phyloP scores from a whole-genome alignment of 1,140 invertebrate species.

The Bilobella aurantiaca region DNA sequence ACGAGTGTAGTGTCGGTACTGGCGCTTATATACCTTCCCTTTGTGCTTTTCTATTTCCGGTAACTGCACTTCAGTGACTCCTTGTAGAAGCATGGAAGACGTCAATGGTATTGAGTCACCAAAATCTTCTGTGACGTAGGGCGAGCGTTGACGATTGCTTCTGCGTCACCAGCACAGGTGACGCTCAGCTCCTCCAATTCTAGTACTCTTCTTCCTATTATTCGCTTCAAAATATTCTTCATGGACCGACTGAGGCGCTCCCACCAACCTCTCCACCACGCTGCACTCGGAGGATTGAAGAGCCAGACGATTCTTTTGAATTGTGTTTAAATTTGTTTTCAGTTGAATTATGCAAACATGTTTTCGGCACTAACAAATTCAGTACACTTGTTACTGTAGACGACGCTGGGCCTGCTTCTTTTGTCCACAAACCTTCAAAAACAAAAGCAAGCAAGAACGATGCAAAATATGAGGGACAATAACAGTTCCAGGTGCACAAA shows the following conservation, averaged over 20 bases:
- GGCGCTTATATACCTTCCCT: no score
- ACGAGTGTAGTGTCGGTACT: no score
- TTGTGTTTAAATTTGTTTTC: background rate
- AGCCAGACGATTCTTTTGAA: slow-evolving; percentile 1
- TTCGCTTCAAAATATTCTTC: slow-evolving; percentile 31
- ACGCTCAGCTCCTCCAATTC: slow-evolving; percentile 36
- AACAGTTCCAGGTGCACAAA: slow-evolving; percentile 40
- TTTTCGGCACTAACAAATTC: slow-evolving; percentile 23
- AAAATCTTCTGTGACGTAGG: slow-evolving; percentile 37
- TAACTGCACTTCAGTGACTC: background rate
- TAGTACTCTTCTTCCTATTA: slow-evolving; percentile 34
- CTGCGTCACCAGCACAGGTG: slow-evolving; percentile 38
- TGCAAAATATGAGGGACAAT: slow-evolving; percentile 20
- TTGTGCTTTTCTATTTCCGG: no score
- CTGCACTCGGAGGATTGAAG: slow-evolving; percentile 10
- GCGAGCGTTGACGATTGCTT: slow-evolving; percentile 37
- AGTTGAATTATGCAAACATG: slow-evolving; percentile 13
- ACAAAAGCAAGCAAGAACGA: slow-evolving; percentile 30
- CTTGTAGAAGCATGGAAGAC: slow-evolving; percentile 33
- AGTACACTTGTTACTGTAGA: slow-evolving; percentile 36
- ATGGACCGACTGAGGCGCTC: slow-evolving; percentile 10
- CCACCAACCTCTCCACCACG: slow-evolving; percentile 22
- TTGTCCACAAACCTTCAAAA: slow-evolving; percentile 35
- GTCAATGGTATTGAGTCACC: slow-evolving; percentile 34
- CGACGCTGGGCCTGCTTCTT: slow-evolving; percentile 16